Evolutionary conservation across 2,888 invertebrate genomes (phyloP).

Genomic region (Axea sp.): DNA sequence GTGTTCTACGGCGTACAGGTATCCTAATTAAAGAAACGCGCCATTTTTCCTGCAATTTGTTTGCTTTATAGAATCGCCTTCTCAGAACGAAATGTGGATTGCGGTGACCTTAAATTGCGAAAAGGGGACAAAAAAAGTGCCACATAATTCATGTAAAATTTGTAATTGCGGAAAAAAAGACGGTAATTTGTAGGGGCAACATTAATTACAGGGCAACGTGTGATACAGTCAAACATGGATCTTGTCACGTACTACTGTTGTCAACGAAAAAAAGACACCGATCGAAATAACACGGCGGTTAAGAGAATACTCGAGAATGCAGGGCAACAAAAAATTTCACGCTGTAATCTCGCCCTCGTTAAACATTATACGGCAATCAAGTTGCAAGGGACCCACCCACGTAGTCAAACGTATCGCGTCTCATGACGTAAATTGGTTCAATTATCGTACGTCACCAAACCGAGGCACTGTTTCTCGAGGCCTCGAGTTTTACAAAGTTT

Average conservation of each 20-base stretch:
- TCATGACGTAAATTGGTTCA: constrained; percentile 48
- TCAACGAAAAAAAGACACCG: constrained; percentile 26
- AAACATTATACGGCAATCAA: constrained; percentile 41
- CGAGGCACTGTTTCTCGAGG: constrained; percentile 13
- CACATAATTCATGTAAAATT: constrained; percentile 28
- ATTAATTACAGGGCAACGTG: constrained; percentile 37
- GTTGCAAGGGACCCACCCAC: constrained; percentile 45
- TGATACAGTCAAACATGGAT: constrained; percentile 42
- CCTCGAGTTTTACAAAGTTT: constrained; percentile 16
- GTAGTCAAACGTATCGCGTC: constrained; percentile 45
- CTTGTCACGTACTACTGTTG: constrained; percentile 53
- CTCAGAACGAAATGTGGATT: neutral
- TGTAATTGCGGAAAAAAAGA: constrained; percentile 38
- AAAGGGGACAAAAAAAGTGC: neutral
- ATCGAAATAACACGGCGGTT: constrained; percentile 34
- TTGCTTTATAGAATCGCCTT: constrained; percentile 11
- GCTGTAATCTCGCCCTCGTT: constrained; percentile 53
- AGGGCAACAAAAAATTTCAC: constrained; percentile 28
- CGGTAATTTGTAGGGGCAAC: constrained; percentile 28
- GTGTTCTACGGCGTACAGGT: neutral
- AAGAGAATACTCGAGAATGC: constrained; percentile 12
- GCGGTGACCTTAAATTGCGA: constrained; percentile 3
- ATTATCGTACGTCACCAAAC: constrained; percentile 54
- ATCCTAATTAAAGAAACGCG: constrained; percentile 21
- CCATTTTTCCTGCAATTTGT: constrained; percentile 20